Conservation (phyloP, 2,888 invertebrate genomes). For the Caenorhabditis sp. region DNA sequence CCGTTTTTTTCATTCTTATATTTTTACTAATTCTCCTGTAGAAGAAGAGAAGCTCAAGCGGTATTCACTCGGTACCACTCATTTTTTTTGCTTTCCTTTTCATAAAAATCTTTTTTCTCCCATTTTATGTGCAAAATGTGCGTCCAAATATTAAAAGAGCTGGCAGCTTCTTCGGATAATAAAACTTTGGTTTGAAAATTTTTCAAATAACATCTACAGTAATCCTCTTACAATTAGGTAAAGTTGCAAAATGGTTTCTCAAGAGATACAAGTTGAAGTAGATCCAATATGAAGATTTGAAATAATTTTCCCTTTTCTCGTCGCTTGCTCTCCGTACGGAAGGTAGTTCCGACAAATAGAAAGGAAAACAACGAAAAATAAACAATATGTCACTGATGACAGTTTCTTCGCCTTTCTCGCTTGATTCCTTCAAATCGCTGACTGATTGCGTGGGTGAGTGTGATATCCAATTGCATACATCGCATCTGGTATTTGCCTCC, state of each 20-base stretch:
- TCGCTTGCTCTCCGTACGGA: no score
- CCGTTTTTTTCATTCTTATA: constrained; percentile 25
- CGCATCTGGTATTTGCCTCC: constrained; percentile 34
- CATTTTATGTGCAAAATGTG: constrained; percentile 54
- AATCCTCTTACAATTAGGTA: no score
- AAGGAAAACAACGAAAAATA: constrained; percentile 22
- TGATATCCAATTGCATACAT: constrained; percentile 6
- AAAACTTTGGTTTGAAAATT: constrained; percentile 43
- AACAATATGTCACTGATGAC: constrained; percentile 49
- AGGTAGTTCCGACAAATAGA: background rate
- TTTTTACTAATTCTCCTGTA: constrained; percentile 51
- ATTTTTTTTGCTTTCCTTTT: constrained; percentile 22
- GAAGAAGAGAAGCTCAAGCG: constrained; percentile 39
- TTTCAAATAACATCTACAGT: no score
- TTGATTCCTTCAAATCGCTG: constrained; percentile 38
- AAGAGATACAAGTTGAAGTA: no score
- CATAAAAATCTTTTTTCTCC: constrained; percentile 13
- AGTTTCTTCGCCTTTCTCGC: constrained; percentile 27
- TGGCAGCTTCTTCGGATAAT: constrained; percentile 58
- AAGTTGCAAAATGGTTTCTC: no score
- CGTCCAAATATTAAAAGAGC: constrained; percentile 48
- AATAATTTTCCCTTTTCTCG: no score
- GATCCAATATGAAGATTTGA: no score
- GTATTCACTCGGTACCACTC: constrained; percentile 3
- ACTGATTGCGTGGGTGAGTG: constrained; percentile 16